These are phyloP conservation scores for Mesocentrotus franciscanus DNA, from an alignment of 53 echinoderm and acorn worm genomes.

Conservation along the genomic window DNA sequence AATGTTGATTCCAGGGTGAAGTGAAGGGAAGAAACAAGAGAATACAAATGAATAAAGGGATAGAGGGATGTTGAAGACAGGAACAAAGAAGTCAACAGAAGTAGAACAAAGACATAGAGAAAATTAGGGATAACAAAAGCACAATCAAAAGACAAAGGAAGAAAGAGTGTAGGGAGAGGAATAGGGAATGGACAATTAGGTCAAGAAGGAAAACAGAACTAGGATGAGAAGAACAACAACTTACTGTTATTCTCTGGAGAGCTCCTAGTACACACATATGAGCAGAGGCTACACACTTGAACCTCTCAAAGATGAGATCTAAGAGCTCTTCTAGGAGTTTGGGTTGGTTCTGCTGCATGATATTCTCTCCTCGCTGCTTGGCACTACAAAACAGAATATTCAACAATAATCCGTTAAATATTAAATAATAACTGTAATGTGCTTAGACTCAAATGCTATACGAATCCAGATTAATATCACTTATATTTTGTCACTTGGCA, in stretches of 20 bases:
- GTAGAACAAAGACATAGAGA: not conserved
- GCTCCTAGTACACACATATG: constrained; percentile 89
- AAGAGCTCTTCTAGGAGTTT: constrained; percentile 95
- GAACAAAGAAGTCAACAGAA: too few species aligned
- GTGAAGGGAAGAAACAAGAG: too few species aligned
- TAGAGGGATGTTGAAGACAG: too few species aligned
- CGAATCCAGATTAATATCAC: too few species aligned
- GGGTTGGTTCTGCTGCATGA: constrained; percentile 93
- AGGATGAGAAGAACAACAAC: not conserved
- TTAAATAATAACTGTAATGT: too few species aligned
- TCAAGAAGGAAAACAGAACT: not conserved
- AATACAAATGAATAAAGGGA: too few species aligned
- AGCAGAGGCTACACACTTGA: constrained; percentile 91
- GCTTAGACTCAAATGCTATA: too few species aligned
- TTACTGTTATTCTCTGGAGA: constrained; percentile 86
- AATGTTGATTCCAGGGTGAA: too few species aligned
- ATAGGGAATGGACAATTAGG: not conserved
- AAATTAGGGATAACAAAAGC: not conserved
- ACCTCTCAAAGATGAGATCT: constrained; percentile 95
- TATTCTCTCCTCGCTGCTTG: constrained; percentile 92
- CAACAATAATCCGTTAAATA: not conserved
- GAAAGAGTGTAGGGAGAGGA: not conserved
- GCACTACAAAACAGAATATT: constrained; percentile 71
- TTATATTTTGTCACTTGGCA: too few species aligned
- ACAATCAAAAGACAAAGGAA: not conserved